A percentile compares a stretch with the other conserved stretches of the same genome.
These are phyloP conservation scores for Fulmarus glacialis DNA, from an alignment of 2,113 vertebrate genomes.

Conservation along the genomic window DNA sequence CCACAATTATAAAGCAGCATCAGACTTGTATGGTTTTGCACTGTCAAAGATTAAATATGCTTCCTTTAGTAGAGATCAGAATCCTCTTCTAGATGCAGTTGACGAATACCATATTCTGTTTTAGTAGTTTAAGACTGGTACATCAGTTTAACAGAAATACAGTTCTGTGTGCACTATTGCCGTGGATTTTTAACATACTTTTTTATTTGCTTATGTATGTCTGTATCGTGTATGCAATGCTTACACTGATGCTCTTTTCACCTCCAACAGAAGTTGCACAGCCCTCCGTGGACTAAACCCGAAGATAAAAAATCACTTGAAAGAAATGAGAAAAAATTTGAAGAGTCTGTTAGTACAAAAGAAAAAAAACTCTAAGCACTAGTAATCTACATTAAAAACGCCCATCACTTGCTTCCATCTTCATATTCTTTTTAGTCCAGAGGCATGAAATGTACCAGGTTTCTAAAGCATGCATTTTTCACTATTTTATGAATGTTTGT, in stretches of 20 bases:
- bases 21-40: background rate
- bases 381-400: background rate
- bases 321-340: constrained; percentile 38
- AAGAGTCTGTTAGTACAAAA: constrained; percentile 51
- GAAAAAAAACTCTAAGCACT: constrained; percentile 63
- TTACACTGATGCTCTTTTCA: constrained; percentile 11
- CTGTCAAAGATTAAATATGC: background rate
- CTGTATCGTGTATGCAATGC: rapidly evolving
- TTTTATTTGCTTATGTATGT: background rate
- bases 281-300: constrained; percentile 59
- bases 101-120: background rate
- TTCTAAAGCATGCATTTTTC: constrained; percentile 80
- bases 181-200: background rate
- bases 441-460: constrained; percentile 71
- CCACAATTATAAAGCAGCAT: background rate
- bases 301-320: constrained; percentile 57
- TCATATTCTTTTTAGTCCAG: constrained; percentile 63
- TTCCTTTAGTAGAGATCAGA: background rate
- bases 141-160: background rate
- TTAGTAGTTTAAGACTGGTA: background rate
- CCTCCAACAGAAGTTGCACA: constrained; percentile 67
- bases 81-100: background rate
- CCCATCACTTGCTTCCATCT: constrained; percentile 33
- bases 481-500: constrained; percentile 78
- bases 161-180: background rate